Conservation (phyloP, 2,797 vertebrate genomes). For the Hydrocynus forskahlii region DNA sequence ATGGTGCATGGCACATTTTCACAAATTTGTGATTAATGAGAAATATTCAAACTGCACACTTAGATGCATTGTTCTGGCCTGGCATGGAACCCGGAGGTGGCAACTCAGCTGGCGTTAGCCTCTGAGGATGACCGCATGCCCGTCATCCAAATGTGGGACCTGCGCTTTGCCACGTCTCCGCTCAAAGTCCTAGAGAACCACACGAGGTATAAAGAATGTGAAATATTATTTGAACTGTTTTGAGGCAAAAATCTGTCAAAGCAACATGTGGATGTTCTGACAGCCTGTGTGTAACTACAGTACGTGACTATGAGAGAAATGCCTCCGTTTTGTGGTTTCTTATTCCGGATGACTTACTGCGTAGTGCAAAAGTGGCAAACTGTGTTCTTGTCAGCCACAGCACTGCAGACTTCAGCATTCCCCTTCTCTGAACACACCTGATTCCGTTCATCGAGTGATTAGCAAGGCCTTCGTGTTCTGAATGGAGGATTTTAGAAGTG, state of each 20-base stretch:
- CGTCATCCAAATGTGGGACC: conserved; percentile 98
- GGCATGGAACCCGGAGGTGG: conserved; percentile 96
- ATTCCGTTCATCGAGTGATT: no score
- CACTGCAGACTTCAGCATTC: no score
- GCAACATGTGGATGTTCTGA: no score
- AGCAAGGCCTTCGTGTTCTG: no score
- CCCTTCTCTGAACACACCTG: no score
- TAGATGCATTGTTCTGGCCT: conserved; percentile 98
- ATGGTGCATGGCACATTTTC: neutral
- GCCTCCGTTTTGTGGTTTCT: neutral
- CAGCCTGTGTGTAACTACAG: no score
- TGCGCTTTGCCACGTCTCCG: conserved; percentile 96
- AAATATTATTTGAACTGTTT: no score
- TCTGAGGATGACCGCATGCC: conserved; percentile 96
- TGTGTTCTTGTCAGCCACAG: no score
- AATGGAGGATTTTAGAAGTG: no score
- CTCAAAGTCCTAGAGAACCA: conserved; percentile 96
- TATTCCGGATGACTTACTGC: neutral
- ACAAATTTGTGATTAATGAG: neutral
- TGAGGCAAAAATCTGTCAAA: no score
- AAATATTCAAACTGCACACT: conserved; percentile 4
- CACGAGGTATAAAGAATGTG: conserved; percentile 80
- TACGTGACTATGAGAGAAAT: neutral
- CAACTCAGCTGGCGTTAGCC: conserved; percentile 93
- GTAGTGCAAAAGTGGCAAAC: no score